These are phyloP conservation scores for Notothenia rossii DNA, from an alignment of 2,113 vertebrate species.

Conservation along the genomic window DNA sequence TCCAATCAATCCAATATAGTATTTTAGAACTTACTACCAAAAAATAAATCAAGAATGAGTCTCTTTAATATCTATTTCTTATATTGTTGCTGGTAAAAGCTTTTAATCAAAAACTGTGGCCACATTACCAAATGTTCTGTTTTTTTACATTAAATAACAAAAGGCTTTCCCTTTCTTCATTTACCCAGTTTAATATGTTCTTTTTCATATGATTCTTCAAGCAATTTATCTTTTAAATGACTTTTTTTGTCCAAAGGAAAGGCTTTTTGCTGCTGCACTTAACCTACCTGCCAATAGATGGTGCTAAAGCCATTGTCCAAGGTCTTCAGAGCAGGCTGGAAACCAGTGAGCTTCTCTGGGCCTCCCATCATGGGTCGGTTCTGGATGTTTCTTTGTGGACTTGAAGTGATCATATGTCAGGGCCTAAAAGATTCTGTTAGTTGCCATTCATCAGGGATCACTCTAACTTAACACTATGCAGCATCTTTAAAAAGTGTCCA, in stretches of 20 bases:
- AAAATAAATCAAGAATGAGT: not conserved
- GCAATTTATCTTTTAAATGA: not conserved
- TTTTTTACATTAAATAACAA: not conserved
- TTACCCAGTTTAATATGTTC: not conserved
- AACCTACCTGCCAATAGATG: constrained; percentile 73
- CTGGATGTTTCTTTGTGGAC: constrained; percentile 36
- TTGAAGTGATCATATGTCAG: constrained; percentile 24
- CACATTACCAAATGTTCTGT: not conserved
- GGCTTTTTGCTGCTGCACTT: constrained; percentile 30
- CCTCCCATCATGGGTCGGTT: constrained; percentile 26
- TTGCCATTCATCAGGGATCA: constrained; percentile 27
- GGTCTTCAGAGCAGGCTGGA: not conserved
- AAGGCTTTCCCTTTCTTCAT: not conserved
- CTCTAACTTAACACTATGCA: constrained; percentile 11
- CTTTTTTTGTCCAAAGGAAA: not conserved
- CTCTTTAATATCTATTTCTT: not conserved
- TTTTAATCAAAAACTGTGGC: not conserved
- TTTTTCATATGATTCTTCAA: not conserved
- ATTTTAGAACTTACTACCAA: not conserved
- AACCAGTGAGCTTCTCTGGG: constrained; percentile 11
- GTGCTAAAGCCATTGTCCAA: constrained; percentile 69
- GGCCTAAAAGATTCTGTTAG: constrained; percentile 12
- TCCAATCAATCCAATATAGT: not conserved
- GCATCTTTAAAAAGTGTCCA: constrained; percentile 20
- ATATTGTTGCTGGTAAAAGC: constrained; percentile 1